Percentiles rank a stretch among this genome's conserved stretches.
Conservation (phyloP, 1,140 invertebrate species). For the Popillia japonica region DNA sequence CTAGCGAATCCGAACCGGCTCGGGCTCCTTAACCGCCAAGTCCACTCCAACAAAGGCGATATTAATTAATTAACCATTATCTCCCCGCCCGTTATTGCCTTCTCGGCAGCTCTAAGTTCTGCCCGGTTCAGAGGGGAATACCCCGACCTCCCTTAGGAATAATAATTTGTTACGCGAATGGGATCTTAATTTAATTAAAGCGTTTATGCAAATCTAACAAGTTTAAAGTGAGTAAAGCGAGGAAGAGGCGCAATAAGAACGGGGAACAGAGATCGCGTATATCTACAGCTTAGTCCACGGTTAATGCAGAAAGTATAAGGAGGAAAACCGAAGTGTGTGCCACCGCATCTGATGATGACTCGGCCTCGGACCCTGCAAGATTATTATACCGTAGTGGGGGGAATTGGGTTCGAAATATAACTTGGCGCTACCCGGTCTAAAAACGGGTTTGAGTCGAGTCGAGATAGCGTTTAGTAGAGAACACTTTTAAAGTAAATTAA, state of each 20-base stretch:
- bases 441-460: no score
- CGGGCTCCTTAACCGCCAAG: no score
- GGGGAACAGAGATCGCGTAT: neutral
- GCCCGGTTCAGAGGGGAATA: neutral
- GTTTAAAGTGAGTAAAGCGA: neutral
- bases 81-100: neutral
- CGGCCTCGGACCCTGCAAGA: neutral
- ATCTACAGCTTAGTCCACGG: no score
- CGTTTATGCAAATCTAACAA: constrained; percentile 6
- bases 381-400: neutral
- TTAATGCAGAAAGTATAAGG: no score
- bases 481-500: constrained; percentile 12
- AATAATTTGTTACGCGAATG: constrained; percentile 11
- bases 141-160: neutral
- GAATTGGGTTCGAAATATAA: no score
- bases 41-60: neutral
- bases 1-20: no score
- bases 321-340: no score
- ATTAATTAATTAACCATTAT: constrained; percentile 1
- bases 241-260: neutral
- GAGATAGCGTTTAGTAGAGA: neutral
- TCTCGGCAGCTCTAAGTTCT: neutral
- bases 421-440: no score
- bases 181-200: constrained; percentile 1
- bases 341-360: no score